phyloP scores from a whole-genome alignment of 2,888 invertebrate species.

The Tetragonisca angustula region DNA sequence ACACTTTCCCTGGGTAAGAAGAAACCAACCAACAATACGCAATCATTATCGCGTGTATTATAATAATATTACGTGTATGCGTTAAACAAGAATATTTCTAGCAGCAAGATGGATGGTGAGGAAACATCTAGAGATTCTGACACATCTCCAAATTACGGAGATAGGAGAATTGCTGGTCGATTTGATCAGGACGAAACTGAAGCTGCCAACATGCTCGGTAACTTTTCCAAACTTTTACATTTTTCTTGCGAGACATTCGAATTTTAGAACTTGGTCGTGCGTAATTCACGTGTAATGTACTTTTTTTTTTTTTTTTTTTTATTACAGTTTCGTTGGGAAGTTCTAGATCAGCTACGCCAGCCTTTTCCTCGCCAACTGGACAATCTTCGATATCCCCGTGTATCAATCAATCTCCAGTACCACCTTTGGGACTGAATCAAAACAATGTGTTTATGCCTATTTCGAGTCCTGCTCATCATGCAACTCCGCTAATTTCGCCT shows the following conservation, averaged over 20 bases:
- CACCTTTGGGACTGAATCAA: conserved; percentile 89
- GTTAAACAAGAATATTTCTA: conserved; percentile 72
- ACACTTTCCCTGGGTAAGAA: conserved; percentile 78
- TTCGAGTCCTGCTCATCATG: conserved; percentile 88
- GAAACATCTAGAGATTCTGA: conserved; percentile 96
- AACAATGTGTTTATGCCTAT: conserved; percentile 96
- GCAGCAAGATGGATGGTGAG: conserved; percentile 90
- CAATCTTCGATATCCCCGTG: conserved; percentile 88
- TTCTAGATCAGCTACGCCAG: conserved; percentile 96
- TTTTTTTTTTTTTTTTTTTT: conserved; percentile 66
- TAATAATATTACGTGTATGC: background rate
- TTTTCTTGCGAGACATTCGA: background rate
- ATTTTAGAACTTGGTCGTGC: background rate
- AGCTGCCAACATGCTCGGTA: conserved; percentile 97
- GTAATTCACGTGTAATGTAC: background rate
- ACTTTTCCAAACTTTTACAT: background rate
- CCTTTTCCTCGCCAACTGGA: conserved; percentile 91
- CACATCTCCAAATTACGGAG: conserved; percentile 92
- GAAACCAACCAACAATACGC: background rate
- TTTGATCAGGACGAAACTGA: conserved; percentile 98
- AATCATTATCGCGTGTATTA: background rate
- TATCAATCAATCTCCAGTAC: conserved; percentile 88
- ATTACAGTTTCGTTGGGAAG: conserved; percentile 94
- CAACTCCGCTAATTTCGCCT: conserved; percentile 79
- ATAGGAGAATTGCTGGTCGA: conserved; percentile 90